Conservation (phyloP, 2,888 invertebrate genomes). For the Drosophila eohydei region DNA sequence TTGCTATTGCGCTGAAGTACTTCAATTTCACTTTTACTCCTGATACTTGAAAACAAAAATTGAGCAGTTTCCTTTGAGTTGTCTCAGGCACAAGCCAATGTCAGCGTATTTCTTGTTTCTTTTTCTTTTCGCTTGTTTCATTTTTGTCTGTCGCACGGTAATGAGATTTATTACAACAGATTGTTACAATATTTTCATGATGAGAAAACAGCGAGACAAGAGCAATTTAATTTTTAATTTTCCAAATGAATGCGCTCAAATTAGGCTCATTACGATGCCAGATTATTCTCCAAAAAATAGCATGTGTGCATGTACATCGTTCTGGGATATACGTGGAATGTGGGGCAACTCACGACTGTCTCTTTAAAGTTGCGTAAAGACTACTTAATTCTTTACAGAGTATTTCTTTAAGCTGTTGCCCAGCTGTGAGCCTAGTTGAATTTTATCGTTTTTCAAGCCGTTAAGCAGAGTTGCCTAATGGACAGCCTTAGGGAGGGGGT, state of each 20-base stretch:
- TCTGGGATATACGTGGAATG: slow-evolving; percentile 4
- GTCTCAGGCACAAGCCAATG: slow-evolving; percentile 17
- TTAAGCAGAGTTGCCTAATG: slow-evolving; percentile 57
- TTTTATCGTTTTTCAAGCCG: slow-evolving; percentile 74
- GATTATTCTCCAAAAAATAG: slow-evolving; percentile 51
- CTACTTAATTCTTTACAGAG: slow-evolving; percentile 13
- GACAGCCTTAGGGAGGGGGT: slow-evolving; percentile 4
- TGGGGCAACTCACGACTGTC: neutral
- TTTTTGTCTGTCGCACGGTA: slow-evolving; percentile 51
- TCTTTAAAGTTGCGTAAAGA: slow-evolving; percentile 54
- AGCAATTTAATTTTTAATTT: slow-evolving; percentile 81
- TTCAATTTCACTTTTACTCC: neutral
- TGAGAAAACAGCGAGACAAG: slow-evolving; percentile 61
- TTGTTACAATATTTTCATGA: slow-evolving; percentile 56
- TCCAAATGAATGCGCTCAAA: slow-evolving; percentile 79
- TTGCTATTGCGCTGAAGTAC: neutral
- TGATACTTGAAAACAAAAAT: slow-evolving; percentile 14
- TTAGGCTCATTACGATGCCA: slow-evolving; percentile 72
- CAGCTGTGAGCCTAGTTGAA: slow-evolving; percentile 47
- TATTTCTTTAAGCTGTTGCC: slow-evolving; percentile 41
- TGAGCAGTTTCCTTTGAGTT: slow-evolving; percentile 18
- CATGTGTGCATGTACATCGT: slow-evolving; percentile 29
- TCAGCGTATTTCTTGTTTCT: neutral
- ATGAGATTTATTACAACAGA: slow-evolving; percentile 73
- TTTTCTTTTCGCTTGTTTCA: slow-evolving; percentile 6